Conservation (phyloP, 1,140 invertebrate species). For the Tetragnatha versicolor region DNA sequence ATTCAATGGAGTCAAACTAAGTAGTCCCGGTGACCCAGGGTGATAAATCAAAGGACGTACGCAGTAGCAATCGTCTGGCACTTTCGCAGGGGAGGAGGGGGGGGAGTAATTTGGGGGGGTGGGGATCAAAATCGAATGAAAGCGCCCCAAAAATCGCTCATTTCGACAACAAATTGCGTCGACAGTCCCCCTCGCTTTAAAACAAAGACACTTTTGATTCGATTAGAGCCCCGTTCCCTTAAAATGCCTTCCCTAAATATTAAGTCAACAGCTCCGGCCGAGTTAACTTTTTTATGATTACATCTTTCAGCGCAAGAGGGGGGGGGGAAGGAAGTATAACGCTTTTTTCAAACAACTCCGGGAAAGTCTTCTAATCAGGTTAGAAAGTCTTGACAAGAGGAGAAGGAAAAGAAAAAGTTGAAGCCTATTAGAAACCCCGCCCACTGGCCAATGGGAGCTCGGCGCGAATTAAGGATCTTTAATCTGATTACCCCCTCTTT, state of each 20-base stretch:
- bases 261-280: constrained; percentile 46
- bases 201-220: constrained; percentile 46
- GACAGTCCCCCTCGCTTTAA: constrained; percentile 39
- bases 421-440: constrained; percentile 51
- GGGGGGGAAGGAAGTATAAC: not conserved
- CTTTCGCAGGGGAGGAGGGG: not conserved
- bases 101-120: not conserved
- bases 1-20: no score
- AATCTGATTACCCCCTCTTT: constrained; percentile 34
- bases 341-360: not conserved
- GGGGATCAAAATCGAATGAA: not conserved
- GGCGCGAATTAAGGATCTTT: constrained; percentile 49
- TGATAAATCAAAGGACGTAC: no score
- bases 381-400: constrained; percentile 21
- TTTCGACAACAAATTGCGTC: constrained; percentile 42
- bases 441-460: constrained; percentile 33
- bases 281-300: constrained; percentile 54
- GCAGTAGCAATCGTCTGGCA: no score
- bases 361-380: constrained; percentile 51
- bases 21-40: no score
- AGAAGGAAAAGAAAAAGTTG: constrained; percentile 34
- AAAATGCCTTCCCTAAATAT: constrained; percentile 50
- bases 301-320: not conserved
- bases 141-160: not conserved
- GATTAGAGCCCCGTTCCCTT: constrained; percentile 47